Base-by-base conservation (phyloP, 2,888 invertebrate species). In the Apamea anceps region DNA sequence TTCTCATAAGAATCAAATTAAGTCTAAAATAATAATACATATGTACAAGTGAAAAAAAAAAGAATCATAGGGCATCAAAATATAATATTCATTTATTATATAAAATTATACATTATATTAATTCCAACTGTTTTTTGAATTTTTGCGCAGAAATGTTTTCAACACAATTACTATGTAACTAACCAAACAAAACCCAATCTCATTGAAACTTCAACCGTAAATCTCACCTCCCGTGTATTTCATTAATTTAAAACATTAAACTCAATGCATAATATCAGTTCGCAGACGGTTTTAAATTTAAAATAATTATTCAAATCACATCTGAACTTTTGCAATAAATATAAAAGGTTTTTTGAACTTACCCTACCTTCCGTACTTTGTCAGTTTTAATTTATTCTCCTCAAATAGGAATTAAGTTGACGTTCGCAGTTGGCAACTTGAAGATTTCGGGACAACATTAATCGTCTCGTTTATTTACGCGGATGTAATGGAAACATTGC, bases 281-380 rank as follows among this genome's bases (percentile, higher is more conserved):
- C 82, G 71, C 75, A 75, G 85, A 81, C 67, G 67, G 75, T 80
- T 89, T 86, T 87, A 88, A 90, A 91, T 90, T 91, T 90, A 88
- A 91, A 88, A 90, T 86, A 84, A 90, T 92, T 92, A 92, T 91
- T 91, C 88, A 91, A 92, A 92, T 91, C 85, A 87, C 84, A 90
- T 89, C 81, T 77, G 45, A 89, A 92, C 87, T 92, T 90, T 88
- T 75, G 87, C 82, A 87, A 90, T 92, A 90, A 91, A 91, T 91
- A 90, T 89, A 86, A 89, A 88, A 89, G 74, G 80, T 82, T 89
- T 88, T 89, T 86, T 85, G 82, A 84, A 85, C 81, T 83, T 85
- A 60, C 66, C 74, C 51, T 63, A 77, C 79, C 82, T 82, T 75
- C 51, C 71, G 67, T 76, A 75, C 79, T 86, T 80, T 71, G 82